Evolutionary conservation across 2,797 vertebrate species (phyloP), one percentile per base, ranked within the genome.

Genomic region (Pseudocheirus occidentalis): DNA sequence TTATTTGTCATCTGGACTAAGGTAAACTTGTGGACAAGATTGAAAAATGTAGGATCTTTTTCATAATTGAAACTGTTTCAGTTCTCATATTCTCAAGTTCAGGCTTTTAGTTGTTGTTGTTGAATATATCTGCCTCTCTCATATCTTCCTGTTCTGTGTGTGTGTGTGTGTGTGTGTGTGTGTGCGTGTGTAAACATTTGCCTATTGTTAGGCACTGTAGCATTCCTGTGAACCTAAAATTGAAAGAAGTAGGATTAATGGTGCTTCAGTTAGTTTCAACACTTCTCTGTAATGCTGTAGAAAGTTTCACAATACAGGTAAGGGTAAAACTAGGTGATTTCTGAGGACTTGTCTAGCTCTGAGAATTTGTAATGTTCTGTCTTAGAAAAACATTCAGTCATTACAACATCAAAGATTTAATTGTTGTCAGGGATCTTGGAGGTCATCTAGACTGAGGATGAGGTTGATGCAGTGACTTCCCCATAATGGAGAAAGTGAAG

Each of bases 1-100:
- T 95, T 28, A 90, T 5, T 92, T 31, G 2, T 95, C 31, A 52
- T 54, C 27, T 94, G 91, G 55, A 87, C 6, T 53, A 91, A 92
- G 96, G 9, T 21, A 62, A 34, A 90, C 50, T 95, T 57, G 87
- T 21, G 50, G 90, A 89, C 11, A 29, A 4, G 55, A 92, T 95
- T 91, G 90, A 52, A 89, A 90, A 87, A 57, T 92, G 40, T 81
- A 27, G 40, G 40, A 81, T 81, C 73, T 81, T 81, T n/a, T 81
- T 10, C 46, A 81, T 7, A 87, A 46, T 87, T 46, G 9, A 9
- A 46, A 0, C 5, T 91, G 4, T 58, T 55, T 18, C 21, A 55
- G 14, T 4, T 93, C 21, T 90, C 54, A 46, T 54, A 57, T 95
- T 93, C 12, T 12, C 54, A 27, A 40, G 0, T 92, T 91, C 7